Percentiles rank a stretch among this genome's conserved stretches.
These are phyloP conservation scores for Spizaetus ornatus DNA, from an alignment of 2,113 vertebrate genomes.

Conservation along the genomic window DNA sequence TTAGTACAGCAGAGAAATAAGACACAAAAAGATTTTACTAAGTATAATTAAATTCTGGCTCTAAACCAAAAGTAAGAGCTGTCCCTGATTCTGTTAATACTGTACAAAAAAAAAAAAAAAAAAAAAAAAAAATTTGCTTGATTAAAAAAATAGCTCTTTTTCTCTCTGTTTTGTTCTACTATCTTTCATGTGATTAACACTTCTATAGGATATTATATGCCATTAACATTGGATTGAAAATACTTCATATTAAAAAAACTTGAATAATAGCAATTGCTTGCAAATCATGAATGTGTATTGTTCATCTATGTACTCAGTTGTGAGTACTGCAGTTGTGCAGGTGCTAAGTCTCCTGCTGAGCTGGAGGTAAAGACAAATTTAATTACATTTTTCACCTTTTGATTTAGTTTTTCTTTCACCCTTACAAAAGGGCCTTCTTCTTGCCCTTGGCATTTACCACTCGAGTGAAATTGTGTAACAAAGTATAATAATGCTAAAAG, in stretches of 20 bases:
- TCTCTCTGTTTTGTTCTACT: background rate
- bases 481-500: background rate
- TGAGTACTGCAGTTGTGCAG: background rate
- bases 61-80: background rate
- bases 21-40: background rate
- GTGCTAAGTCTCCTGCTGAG: background rate
- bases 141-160: background rate
- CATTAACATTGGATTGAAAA: background rate
- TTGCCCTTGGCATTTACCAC: background rate
- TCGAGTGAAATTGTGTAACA: background rate
- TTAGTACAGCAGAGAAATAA: background rate
- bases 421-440: background rate
- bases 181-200: background rate
- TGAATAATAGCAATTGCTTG: background rate
- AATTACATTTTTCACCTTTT: background rate
- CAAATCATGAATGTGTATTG: background rate
- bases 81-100: background rate
- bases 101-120: too few relatives aligned
- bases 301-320: background rate
- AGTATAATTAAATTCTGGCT: background rate
- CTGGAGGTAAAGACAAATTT: background rate
- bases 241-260: background rate
- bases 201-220: background rate
- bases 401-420: background rate
- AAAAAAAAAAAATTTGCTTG: background rate